phyloP scores from a whole-genome alignment of 1,140 invertebrate species.

The Panonychus citri region DNA sequence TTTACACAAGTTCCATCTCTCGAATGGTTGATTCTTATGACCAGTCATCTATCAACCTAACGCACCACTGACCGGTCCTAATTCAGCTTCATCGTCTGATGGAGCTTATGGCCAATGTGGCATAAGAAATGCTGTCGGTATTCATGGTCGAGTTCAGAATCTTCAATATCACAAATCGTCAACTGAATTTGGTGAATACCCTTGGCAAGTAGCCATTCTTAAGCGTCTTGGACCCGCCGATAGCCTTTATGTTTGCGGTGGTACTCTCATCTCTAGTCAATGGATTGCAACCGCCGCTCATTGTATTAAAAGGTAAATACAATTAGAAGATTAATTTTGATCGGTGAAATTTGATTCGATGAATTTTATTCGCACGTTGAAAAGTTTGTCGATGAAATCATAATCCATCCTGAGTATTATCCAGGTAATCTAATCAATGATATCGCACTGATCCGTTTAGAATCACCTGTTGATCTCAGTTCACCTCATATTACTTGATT shows the following conservation, averaged over 20 bases:
- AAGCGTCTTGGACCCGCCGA: conserved; percentile 27
- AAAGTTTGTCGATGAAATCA: conserved; percentile 42
- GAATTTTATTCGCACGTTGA: conserved; percentile 82
- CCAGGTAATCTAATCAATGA: conserved; percentile 49
- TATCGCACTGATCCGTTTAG: conserved; percentile 42
- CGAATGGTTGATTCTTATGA: too few relatives aligned
- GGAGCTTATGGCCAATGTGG: conserved; percentile 32
- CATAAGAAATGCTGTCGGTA: conserved; percentile 52
- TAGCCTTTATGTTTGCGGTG: conserved; percentile 39
- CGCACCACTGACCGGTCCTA: too few relatives aligned
- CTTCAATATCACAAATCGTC: conserved; percentile 63
- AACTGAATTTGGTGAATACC: conserved; percentile 66
- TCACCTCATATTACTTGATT: conserved; percentile 41
- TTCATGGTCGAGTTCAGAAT: conserved; percentile 68
- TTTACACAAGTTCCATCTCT: too few relatives aligned
- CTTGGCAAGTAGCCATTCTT: conserved; percentile 44
- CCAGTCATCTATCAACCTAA: too few relatives aligned
- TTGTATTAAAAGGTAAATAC: conserved; percentile 56
- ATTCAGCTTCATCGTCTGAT: conserved; percentile 15
- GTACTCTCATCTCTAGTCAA: conserved; percentile 41
- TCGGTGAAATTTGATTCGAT: conserved; percentile 23
- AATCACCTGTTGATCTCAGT: conserved; percentile 39
- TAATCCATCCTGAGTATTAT: conserved; percentile 42
- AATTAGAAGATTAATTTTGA: neutral
- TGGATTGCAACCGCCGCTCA: conserved; percentile 49